Conservation (phyloP, 64 coral and sea anemone genomes). For the Anthopleura sola region DNA sequence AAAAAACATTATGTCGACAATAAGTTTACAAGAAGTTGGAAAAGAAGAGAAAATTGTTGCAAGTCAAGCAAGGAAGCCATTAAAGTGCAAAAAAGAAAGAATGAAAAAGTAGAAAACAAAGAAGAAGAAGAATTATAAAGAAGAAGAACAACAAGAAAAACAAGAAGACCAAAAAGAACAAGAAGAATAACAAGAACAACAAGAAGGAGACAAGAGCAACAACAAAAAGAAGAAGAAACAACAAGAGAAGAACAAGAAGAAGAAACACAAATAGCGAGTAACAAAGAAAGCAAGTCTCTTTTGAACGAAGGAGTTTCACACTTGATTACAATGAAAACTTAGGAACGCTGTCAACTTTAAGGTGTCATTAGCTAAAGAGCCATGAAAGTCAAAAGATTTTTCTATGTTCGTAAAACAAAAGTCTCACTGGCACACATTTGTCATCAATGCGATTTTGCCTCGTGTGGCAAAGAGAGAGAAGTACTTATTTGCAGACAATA, state of each 20-base stretch:
- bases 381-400: neutral
- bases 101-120: neutral
- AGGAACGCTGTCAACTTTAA: neutral
- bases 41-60: too few species aligned
- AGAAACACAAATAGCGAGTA: neutral
- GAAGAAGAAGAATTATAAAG: neutral
- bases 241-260: neutral
- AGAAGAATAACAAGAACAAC: too few species aligned
- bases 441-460: neutral
- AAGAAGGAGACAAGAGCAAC: too few species aligned
- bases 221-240: neutral
- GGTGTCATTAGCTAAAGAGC: neutral
- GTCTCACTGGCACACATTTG: neutral
- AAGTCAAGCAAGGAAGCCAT: too few species aligned
- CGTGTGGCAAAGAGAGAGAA: neutral
- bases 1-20: too few species aligned
- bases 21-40: too few species aligned
- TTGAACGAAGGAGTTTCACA: too few species aligned
- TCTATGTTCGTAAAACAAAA: neutral
- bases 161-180: too few species aligned
- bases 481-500: neutral
- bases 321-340: neutral
- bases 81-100: too few species aligned
- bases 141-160: too few species aligned
- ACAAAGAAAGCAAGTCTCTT: too few species aligned